Evolutionary conservation across 1,140 invertebrate species (phyloP).

Genomic region (Psix sp.): DNA sequence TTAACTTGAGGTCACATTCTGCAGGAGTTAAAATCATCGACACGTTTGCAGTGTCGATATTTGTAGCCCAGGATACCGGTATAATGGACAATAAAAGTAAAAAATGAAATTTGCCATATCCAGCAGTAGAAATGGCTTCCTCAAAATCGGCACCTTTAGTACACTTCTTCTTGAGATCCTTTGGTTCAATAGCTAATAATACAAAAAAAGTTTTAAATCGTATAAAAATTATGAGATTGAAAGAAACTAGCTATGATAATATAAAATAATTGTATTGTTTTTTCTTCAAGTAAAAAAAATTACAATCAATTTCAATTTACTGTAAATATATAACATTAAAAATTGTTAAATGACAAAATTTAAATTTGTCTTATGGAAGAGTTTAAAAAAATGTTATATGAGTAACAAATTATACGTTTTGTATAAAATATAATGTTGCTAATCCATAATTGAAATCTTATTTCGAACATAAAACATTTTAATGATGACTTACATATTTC

Average conservation of each 20-base stretch:
- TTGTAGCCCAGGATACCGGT: conserved; percentile 80
- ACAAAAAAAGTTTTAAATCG: conserved; percentile 2
- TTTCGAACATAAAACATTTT: neutral
- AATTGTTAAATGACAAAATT: no score
- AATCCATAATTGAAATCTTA: neutral
- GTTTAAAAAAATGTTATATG: no score
- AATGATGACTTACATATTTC: conserved; percentile 11
- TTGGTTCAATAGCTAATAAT: conserved; percentile 9
- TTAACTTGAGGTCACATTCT: conserved; percentile 83
- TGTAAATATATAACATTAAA: no score
- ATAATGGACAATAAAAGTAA: conserved; percentile 80
- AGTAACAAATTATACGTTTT: no score
- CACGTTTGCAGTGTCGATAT: conserved; percentile 81
- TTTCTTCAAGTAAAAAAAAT: no score
- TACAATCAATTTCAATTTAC: no score
- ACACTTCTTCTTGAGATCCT: conserved; percentile 37
- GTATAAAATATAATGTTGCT: no score
- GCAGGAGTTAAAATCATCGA: conserved; percentile 84
- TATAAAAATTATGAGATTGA: neutral
- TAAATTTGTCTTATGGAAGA: no score
- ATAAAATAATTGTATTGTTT: no score
- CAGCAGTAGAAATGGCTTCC: conserved; percentile 78
- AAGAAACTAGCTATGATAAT: no score
- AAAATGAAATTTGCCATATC: conserved; percentile 83
- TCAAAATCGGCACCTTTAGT: conserved; percentile 79